phyloP scores from a whole-genome alignment of 2,888 invertebrate species.

The Strigamia transsilvanica region DNA sequence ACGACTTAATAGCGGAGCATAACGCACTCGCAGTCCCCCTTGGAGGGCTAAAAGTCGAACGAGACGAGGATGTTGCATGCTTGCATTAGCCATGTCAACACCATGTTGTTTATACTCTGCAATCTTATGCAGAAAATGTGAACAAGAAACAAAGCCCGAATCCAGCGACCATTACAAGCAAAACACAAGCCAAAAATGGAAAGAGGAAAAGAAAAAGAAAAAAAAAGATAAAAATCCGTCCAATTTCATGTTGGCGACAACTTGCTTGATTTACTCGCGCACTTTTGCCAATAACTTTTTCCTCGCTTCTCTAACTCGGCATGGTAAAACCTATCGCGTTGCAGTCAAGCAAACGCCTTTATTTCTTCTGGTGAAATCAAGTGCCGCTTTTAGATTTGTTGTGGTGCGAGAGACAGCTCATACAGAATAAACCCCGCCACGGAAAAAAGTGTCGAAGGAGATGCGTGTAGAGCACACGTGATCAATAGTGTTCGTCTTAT shows the following conservation, averaged over 20 bases:
- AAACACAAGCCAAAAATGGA: neutral
- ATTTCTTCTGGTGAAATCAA: constrained; percentile 47
- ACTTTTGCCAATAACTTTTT: constrained; percentile 48
- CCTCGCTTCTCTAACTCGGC: constrained; percentile 7
- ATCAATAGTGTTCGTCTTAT: constrained; percentile 44
- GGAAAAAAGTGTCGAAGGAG: constrained; percentile 42
- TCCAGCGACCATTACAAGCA: neutral
- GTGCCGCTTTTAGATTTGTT: constrained; percentile 47
- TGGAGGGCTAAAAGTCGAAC: constrained; percentile 45
- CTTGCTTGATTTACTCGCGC: constrained; percentile 43
- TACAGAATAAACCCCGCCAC: constrained; percentile 36
- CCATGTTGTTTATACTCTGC: neutral
- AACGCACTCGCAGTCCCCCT: neutral
- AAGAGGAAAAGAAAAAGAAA: neutral
- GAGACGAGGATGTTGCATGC: constrained; percentile 34
- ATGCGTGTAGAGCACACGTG: constrained; percentile 14
- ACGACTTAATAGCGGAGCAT: neutral
- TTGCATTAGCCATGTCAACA: constrained; percentile 37
- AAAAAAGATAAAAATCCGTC: constrained; percentile 42
- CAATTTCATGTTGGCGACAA: constrained; percentile 48
- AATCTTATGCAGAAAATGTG: neutral
- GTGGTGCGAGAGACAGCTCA: constrained; percentile 49
- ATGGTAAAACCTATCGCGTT: constrained; percentile 47
- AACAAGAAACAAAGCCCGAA: neutral
- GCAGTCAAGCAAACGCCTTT: constrained; percentile 40